Percentiles rank a stretch among this genome's conserved stretches.
Conservation (phyloP, 2,888 invertebrate species). For the Clostera curtula region DNA sequence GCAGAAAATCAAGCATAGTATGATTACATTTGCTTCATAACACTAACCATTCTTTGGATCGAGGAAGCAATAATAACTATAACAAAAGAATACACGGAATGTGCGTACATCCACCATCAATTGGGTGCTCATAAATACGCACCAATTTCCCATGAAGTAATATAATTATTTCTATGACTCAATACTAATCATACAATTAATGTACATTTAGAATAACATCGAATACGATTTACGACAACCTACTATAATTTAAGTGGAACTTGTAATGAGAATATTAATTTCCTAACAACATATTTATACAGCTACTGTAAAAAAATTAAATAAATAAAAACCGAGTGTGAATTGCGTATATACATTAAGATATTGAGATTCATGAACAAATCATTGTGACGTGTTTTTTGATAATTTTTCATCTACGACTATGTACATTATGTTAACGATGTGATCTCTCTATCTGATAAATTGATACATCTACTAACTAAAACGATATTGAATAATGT, state of each 20-base stretch:
- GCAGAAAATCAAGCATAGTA: slow-evolving; percentile 16
- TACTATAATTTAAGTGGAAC: slow-evolving; percentile 41
- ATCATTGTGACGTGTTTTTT: slow-evolving; percentile 37
- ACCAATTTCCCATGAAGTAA: no score
- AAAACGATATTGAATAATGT: slow-evolving; percentile 26
- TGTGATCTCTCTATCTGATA: slow-evolving; percentile 36
- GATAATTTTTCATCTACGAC: slow-evolving; percentile 35
- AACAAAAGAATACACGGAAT: slow-evolving; percentile 45
- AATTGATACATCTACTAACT: slow-evolving; percentile 18
- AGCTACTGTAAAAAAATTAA: slow-evolving; percentile 37
- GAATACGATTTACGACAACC: slow-evolving; percentile 41
- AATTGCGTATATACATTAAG: slow-evolving; percentile 46
- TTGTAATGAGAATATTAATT: slow-evolving; percentile 39
- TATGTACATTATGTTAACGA: slow-evolving; percentile 40
- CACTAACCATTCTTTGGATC: slow-evolving; percentile 62
- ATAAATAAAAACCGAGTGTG: slow-evolving; percentile 50
- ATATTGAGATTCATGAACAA: slow-evolving; percentile 60
- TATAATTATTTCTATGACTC: slow-evolving; percentile 48
- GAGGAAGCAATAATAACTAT: slow-evolving; percentile 40
- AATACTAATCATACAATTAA: slow-evolving; percentile 37
- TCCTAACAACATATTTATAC: slow-evolving; percentile 34
- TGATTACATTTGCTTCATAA: slow-evolving; percentile 19
- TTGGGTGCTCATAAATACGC: slow-evolving; percentile 13
- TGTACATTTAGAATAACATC: slow-evolving; percentile 51
- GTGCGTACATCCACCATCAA: slow-evolving; percentile 36